Conservation (phyloP, 2,797 vertebrate species). For the Neopelma chrysocephalum region DNA sequence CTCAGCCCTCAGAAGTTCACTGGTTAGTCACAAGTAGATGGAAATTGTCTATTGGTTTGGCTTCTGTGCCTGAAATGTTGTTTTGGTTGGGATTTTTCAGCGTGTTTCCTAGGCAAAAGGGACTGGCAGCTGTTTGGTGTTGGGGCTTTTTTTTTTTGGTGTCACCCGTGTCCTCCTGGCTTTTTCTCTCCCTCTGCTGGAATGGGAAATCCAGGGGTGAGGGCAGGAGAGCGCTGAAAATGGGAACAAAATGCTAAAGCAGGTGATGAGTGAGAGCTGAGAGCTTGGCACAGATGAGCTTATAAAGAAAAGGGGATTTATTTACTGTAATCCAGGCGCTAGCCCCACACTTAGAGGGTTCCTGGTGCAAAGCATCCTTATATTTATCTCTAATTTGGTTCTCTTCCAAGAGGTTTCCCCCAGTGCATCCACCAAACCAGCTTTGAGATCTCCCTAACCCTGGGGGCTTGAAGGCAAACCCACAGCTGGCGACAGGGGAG, state of each 20-base stretch:
- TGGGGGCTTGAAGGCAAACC: neutral
- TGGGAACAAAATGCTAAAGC: neutral
- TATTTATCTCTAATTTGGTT: neutral
- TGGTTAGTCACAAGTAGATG: neutral
- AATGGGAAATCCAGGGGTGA: neutral
- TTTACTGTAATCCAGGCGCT: neutral
- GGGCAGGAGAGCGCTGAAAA: neutral
- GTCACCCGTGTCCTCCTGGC: accelerated
- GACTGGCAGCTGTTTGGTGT: neutral
- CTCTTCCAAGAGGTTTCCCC: slow-evolving; percentile 5
- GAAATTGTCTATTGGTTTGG: slow-evolving; percentile 3
- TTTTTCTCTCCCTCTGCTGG: neutral
- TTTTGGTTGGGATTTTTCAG: neutral
- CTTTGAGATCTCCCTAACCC: neutral
- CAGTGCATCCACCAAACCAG: accelerated
- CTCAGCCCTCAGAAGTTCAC: slow-evolving; percentile 2
- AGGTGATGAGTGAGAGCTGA: neutral
- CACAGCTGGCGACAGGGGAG: accelerated
- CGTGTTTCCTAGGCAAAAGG: neutral
- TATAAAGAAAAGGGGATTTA: slow-evolving; percentile 22
- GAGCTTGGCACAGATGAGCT: neutral
- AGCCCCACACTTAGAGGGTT: neutral
- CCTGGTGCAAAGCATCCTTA: neutral
- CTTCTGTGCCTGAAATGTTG: neutral
- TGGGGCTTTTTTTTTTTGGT: neutral